phyloP scores from a whole-genome alignment of 2,113 vertebrate genomes.

The Patagioenas fasciata region DNA sequence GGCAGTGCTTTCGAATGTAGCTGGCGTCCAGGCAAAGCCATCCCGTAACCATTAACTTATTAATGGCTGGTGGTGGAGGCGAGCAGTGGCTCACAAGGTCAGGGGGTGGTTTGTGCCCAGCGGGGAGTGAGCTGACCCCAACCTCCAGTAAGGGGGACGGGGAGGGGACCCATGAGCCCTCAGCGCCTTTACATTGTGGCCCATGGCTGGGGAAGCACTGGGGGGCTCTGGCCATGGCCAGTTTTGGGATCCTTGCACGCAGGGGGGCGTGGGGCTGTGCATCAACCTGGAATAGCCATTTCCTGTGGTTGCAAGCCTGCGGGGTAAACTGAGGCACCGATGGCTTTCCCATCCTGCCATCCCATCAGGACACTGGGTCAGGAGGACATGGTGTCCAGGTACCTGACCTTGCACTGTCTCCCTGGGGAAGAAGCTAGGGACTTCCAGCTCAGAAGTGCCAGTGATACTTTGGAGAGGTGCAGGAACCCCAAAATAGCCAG shows the following conservation, averaged over 20 bases:
- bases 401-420: background rate
- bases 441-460: background rate
- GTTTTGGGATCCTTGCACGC: background rate
- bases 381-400: background rate
- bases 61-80: constrained; percentile 3
- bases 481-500: background rate
- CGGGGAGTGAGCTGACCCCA: background rate
- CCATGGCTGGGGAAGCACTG: background rate
- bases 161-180: background rate
- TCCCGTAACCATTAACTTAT: constrained; percentile 73
- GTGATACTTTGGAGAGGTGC: fast-evolving
- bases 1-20: fast-evolving
- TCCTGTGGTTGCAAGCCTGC: background rate
- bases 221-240: background rate
- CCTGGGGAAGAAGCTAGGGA: background rate
- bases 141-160: background rate
- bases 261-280: background rate
- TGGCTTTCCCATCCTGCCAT: background rate
- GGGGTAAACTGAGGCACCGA: background rate
- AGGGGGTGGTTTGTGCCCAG: constrained; percentile 47
- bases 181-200: background rate
- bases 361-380: too few species aligned
- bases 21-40: background rate
- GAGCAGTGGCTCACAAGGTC: constrained; percentile 33
- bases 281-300: background rate